Conservation (phyloP, 2,113 vertebrate genomes). For the Dascyllus trimaculatus region DNA sequence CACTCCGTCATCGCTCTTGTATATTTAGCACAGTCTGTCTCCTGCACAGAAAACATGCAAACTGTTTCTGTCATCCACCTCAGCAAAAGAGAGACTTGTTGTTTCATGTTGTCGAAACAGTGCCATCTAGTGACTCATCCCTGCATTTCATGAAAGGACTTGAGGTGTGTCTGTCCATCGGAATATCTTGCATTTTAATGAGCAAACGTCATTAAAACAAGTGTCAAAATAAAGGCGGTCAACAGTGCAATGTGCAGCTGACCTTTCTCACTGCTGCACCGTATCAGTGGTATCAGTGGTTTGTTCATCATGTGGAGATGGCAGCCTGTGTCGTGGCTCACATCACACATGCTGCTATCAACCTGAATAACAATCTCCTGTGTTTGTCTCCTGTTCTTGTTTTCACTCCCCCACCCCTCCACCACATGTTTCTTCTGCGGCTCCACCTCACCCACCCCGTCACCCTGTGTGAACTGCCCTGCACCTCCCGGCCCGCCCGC, state of each 20-base stretch:
- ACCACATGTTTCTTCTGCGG: slow-evolving; percentile 66
- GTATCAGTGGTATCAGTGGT: slow-evolving; percentile 39
- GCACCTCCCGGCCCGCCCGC: slow-evolving; percentile 46
- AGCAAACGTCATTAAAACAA: slow-evolving; percentile 68
- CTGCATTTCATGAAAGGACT: slow-evolving; percentile 51
- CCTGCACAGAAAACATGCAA: slow-evolving; percentile 19
- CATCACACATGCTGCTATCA: slow-evolving; percentile 81
- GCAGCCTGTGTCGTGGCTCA: slow-evolving; percentile 50
- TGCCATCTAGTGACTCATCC: slow-evolving; percentile 65
- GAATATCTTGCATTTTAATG: slow-evolving; percentile 66
- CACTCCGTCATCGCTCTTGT: background rate
- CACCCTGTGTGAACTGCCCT: slow-evolving; percentile 56
- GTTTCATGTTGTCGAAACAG: slow-evolving; percentile 53
- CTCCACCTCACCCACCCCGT: slow-evolving; percentile 49
- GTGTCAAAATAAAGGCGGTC: slow-evolving; percentile 57
- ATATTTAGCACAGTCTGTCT: background rate
- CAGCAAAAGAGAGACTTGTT: slow-evolving; percentile 18
- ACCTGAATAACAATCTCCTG: slow-evolving; percentile 82
- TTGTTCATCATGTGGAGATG: slow-evolving; percentile 67
- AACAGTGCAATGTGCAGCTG: slow-evolving; percentile 10
- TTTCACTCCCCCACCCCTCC: slow-evolving; percentile 74
- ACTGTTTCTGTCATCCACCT: slow-evolving; percentile 24
- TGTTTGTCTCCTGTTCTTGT: slow-evolving; percentile 83
- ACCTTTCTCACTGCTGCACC: slow-evolving; percentile 29
- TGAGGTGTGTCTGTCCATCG: slow-evolving; percentile 23